These are phyloP conservation scores for Oasisia sp. DNA, from an alignment of 2,888 invertebrate species.

Conservation along the genomic window DNA sequence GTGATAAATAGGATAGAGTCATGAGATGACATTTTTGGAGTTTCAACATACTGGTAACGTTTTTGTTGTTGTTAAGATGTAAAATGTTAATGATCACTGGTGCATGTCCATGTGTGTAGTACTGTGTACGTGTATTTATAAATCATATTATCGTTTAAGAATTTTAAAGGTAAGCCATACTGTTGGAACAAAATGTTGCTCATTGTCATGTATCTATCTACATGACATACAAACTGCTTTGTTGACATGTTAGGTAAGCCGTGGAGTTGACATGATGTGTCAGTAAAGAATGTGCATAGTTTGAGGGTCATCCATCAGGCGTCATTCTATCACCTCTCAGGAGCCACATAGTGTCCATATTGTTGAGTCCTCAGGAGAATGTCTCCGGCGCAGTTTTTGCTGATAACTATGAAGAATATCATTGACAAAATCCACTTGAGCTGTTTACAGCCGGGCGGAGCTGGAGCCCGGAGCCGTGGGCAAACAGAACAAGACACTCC, in stretches of 20 bases:
- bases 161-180: not conserved
- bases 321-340: no score
- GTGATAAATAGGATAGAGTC: no score
- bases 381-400: not conserved
- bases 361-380: not conserved
- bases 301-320: not conserved
- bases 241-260: not conserved
- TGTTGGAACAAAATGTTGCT: no score
- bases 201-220: not conserved
- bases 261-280: not conserved
- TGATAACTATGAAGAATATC: not conserved
- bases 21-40: no score
- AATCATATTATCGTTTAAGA: no score
- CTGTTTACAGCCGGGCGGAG: not conserved
- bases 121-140: not conserved
- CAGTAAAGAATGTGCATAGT: not conserved
- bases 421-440: not conserved
- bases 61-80: not conserved
- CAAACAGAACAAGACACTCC: not conserved
- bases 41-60: no score
- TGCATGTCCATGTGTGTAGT: not conserved
- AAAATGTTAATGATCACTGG: not conserved
- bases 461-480: not conserved
- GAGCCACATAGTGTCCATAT: not conserved
- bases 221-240: not conserved